These are phyloP conservation scores for Calameuta pallipes DNA, from an alignment of 2,888 invertebrate genomes.

Conservation along the genomic window DNA sequence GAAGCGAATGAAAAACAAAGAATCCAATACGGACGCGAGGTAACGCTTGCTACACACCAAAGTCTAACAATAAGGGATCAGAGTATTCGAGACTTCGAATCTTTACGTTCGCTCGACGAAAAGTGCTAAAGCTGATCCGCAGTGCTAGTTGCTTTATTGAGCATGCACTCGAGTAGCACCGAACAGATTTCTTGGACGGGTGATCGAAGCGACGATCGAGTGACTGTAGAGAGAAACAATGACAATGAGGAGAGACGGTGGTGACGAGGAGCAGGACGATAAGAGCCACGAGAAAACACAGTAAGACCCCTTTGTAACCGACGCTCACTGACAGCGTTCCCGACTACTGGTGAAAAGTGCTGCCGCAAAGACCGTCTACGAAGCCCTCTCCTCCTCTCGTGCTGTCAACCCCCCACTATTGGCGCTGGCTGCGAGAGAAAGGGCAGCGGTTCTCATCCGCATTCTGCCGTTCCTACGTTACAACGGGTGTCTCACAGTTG, in stretches of 20 bases:
- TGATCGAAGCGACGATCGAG: neutral
- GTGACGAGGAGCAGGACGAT: conserved; percentile 19
- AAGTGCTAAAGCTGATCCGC: neutral
- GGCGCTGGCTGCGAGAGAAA: conserved; percentile 53
- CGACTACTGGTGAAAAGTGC: conserved; percentile 53
- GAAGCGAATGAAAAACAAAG: neutral
- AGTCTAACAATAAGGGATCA: neutral
- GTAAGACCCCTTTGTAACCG: conserved; percentile 35
- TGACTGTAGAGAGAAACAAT: neutral
- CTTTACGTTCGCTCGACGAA: neutral
- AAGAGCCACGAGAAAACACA: neutral
- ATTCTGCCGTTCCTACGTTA: neutral
- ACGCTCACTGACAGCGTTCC: conserved; percentile 52
- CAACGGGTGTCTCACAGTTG: neutral
- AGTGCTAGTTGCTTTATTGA: neutral
- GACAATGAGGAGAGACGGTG: neutral
- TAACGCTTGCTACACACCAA: neutral
- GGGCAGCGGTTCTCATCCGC: conserved; percentile 58
- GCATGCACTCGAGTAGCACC: neutral
- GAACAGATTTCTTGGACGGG: neutral
- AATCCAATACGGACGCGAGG: neutral
- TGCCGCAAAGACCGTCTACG: conserved; percentile 41
- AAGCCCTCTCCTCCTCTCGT: conserved; percentile 34
- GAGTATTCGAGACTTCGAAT: neutral
- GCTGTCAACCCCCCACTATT: conserved; percentile 31